phyloP scores from a whole-genome alignment of 2,113 vertebrate species.

The Oryzias curvinotus region DNA sequence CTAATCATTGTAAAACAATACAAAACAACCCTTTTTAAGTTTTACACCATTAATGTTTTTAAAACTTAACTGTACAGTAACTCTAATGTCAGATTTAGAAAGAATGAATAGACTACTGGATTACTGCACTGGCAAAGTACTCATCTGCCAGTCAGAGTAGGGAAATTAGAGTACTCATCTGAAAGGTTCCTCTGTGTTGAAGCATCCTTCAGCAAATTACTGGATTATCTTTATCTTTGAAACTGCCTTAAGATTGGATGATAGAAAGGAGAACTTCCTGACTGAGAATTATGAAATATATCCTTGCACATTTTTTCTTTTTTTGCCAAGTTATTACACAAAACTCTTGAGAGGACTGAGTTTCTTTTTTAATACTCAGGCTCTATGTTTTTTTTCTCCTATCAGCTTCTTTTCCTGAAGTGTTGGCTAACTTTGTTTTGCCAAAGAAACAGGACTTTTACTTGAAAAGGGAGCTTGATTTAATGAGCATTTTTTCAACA shows the following conservation, averaged over 20 bases:
- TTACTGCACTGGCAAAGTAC: neutral
- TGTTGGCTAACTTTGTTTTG: neutral
- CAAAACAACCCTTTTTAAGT: slow-evolving; percentile 19
- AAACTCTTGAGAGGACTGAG: slow-evolving; percentile 8
- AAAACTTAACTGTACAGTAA: too few relatives aligned
- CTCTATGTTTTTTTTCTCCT: slow-evolving; percentile 1
- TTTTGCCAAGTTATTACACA: slow-evolving; percentile 29
- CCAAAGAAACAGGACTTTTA: too few relatives aligned
- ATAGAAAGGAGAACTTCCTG: slow-evolving; percentile 3
- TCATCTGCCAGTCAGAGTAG: slow-evolving; percentile 16
- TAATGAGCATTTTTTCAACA: slow-evolving; percentile 15
- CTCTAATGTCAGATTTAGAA: slow-evolving; percentile 18
- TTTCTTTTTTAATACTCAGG: slow-evolving; percentile 8
- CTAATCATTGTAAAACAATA: too few relatives aligned
- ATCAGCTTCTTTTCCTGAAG: slow-evolving; percentile 6
- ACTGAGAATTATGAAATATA: slow-evolving; percentile 27
- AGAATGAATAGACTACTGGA: slow-evolving; percentile 30
- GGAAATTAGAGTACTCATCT: slow-evolving; percentile 15
- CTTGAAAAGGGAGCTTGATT: neutral
- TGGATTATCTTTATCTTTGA: slow-evolving; percentile 7
- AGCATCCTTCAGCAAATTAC: slow-evolving; percentile 34
- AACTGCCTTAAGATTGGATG: slow-evolving; percentile 1
- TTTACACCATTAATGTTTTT: slow-evolving; percentile 13
- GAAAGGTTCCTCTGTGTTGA: slow-evolving; percentile 9
- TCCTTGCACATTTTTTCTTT: slow-evolving; percentile 17